These are phyloP conservation scores for Drosophila cognata DNA, from an alignment of 2,888 invertebrate genomes.

Conservation along the genomic window DNA sequence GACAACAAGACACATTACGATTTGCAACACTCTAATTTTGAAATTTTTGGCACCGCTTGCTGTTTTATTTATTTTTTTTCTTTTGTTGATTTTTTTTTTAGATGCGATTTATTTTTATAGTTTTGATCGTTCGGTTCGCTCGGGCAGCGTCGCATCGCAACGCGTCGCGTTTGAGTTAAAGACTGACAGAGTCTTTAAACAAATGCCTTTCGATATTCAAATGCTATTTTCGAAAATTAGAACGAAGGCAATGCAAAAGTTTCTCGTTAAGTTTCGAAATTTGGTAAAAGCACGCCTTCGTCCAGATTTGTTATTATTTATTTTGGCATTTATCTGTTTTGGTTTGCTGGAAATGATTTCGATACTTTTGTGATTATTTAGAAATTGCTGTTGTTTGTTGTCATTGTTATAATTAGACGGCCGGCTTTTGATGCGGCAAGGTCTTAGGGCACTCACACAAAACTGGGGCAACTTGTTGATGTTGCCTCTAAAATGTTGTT, in stretches of 20 bases:
- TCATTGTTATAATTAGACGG: constrained; percentile 62
- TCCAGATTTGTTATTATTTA: constrained; percentile 22
- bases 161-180: constrained; percentile 60
- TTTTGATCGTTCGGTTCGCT: constrained; percentile 30
- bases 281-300: constrained; percentile 39
- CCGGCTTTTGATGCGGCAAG: constrained; percentile 45
- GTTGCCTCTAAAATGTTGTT: constrained; percentile 24
- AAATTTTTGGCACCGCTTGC: constrained; percentile 73
- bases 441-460: constrained; percentile 52
- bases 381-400: constrained; percentile 22
- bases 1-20: constrained; percentile 42
- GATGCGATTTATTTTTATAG: constrained; percentile 59
- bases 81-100: constrained; percentile 17
- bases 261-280: constrained; percentile 67
- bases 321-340: constrained; percentile 24
- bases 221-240: constrained; percentile 72
- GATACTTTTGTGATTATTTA: constrained; percentile 30
- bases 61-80: constrained; percentile 27
- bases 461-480: constrained; percentile 76
- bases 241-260: constrained; percentile 40
- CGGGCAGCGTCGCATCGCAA: constrained; percentile 54
- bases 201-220: constrained; percentile 54
- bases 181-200: constrained; percentile 62
- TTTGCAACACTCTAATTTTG: constrained; percentile 77
- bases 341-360: constrained; percentile 26